Evolutionary conservation across 2,797 vertebrate genomes (phyloP).

Genomic region (Tamandua tetradactyla): DNA sequence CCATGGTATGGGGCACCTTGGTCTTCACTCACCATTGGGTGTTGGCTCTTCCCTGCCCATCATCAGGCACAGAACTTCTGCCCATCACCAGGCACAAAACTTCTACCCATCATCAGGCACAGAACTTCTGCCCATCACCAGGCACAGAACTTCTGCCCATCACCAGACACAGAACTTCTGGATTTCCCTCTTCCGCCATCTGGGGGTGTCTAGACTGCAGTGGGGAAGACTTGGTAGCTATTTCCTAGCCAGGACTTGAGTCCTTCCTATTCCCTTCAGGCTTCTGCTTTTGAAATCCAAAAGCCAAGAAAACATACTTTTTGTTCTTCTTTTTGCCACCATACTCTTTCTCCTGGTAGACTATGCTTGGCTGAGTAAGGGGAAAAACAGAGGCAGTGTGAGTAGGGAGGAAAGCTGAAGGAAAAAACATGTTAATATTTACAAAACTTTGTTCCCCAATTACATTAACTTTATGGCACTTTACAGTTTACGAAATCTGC

Average conservation of each 20-base stretch:
- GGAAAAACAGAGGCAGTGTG: not conserved
- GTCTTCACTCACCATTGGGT: accelerated
- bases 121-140: too few relatives aligned
- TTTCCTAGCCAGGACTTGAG: not conserved
- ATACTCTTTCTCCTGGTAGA: not conserved
- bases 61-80: not conserved
- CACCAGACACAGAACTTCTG: too few relatives aligned
- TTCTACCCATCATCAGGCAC: too few relatives aligned
- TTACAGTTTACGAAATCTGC: not conserved
- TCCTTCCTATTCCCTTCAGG: not conserved
- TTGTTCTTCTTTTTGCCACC: not conserved
- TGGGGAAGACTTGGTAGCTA: not conserved
- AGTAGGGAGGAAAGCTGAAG: not conserved
- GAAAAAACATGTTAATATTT: not conserved
- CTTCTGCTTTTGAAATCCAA: not conserved
- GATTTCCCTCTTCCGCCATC: not conserved
- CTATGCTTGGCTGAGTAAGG: not conserved
- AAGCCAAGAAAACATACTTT: not conserved
- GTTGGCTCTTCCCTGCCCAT: not conserved
- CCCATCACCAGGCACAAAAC: not conserved
- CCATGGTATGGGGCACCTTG: accelerated
- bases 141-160: too few relatives aligned
- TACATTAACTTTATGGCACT: not conserved
- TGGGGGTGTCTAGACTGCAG: not conserved
- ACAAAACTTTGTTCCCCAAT: not conserved